Conservation (phyloP, 2,888 invertebrate species). For the Barypeithes pellucidus region DNA sequence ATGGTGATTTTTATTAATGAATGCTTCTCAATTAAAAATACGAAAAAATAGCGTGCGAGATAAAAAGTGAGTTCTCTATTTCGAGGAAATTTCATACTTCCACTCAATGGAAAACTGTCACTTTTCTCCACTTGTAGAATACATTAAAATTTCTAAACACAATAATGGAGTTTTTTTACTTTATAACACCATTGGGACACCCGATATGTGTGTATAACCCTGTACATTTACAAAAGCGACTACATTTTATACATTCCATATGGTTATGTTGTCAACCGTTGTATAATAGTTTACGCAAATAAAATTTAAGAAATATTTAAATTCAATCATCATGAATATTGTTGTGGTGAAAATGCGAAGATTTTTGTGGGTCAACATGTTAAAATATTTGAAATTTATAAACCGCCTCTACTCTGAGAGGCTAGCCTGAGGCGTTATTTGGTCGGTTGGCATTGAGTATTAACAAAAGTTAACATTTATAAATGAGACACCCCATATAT, state of each 20-base stretch:
- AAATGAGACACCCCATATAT: no score
- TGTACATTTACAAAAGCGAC: neutral
- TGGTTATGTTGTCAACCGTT: neutral
- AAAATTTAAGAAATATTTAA: slow-evolving; percentile 23
- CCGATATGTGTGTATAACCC: neutral
- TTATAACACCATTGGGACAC: no score
- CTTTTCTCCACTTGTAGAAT: no score
- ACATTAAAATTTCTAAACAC: no score
- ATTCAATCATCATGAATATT: slow-evolving; percentile 10
- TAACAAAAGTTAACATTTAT: no score
- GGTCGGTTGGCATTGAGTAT: neutral
- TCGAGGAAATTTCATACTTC: no score
- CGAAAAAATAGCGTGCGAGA: no score
- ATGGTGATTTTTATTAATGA: no score
- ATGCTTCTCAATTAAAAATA: no score
- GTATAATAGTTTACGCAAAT: slow-evolving; percentile 20
- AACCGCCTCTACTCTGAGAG: neutral
- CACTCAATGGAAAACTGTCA: no score
- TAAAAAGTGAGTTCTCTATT: no score
- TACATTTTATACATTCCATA: neutral
- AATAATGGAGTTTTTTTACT: no score
- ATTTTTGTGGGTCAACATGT: slow-evolving; percentile 18
- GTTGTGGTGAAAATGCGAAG: slow-evolving; percentile 17
- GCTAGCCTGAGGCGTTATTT: neutral
- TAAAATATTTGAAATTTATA: slow-evolving; percentile 13